A percentile compares a stretch with the other conserved stretches of the same genome.
Conservation (phyloP, 1,140 invertebrate genomes). For the Nasonia longicornis region DNA sequence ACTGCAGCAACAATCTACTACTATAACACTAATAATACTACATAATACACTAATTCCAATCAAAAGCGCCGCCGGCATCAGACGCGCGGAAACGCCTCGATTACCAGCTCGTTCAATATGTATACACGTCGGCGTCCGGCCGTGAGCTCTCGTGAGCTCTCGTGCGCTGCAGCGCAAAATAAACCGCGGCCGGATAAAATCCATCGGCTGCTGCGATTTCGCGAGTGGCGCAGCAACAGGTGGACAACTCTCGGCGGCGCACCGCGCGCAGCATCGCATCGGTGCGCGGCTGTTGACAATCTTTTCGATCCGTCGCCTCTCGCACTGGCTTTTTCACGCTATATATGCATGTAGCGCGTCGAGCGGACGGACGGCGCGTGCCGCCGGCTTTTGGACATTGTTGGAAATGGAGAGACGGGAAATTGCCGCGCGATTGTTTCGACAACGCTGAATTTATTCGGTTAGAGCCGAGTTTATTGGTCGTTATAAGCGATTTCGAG, state of each 20-base stretch:
- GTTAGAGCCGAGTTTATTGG: constrained; percentile 9
- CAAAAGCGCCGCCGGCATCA: background rate
- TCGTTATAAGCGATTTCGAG: constrained; percentile 31
- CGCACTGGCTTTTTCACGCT: constrained; percentile 1
- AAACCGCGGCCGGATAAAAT: constrained; percentile 2
- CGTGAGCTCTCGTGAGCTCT: no score
- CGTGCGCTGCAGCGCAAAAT: constrained; percentile 12
- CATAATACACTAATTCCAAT: no score
- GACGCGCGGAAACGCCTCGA: background rate
- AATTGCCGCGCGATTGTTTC: constrained; percentile 39
- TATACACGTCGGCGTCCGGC: background rate
- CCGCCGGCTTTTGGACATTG: constrained; percentile 28
- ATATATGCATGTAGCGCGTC: no score
- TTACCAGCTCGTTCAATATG: background rate
- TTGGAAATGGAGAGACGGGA: constrained; percentile 34
- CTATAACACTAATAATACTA: no score
- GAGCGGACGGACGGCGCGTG: constrained; percentile 8
- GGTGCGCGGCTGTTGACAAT: constrained; percentile 40
- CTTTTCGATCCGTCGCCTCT: constrained; percentile 17
- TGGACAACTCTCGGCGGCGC: constrained; percentile 13
- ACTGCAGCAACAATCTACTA: no score
- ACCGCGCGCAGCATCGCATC: constrained; percentile 11
- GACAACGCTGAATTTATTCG: background rate
- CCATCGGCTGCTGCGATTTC: constrained; percentile 36
- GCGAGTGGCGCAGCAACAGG: constrained; percentile 41